Evolutionary conservation across 1,140 invertebrate species (phyloP).

Genomic region (Solen grandis): DNA sequence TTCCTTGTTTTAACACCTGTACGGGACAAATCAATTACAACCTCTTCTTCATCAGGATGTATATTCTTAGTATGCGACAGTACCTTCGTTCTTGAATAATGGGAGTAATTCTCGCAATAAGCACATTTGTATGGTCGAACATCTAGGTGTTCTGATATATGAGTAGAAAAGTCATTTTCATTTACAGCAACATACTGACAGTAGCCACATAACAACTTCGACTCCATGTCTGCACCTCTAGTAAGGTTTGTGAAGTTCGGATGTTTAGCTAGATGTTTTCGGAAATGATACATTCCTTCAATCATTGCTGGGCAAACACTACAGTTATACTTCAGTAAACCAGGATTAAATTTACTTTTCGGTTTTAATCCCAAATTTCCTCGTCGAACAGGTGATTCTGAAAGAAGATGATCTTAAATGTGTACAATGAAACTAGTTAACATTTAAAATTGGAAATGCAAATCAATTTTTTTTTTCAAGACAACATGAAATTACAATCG

Average conservation of each 20-base stretch:
- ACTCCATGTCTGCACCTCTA: background rate
- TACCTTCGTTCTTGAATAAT: background rate
- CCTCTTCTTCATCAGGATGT: conserved; percentile 8
- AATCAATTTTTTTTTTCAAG: background rate
- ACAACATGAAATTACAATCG: background rate
- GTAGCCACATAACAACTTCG: conserved; percentile 16
- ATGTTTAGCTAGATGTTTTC: conserved; percentile 5
- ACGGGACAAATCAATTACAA: conserved; percentile 8
- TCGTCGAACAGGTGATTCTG: background rate
- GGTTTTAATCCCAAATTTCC: conserved; percentile 8
- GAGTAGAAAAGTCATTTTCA: conserved; percentile 1
- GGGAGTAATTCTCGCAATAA: conserved; percentile 21
- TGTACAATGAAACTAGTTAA: background rate
- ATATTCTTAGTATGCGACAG: background rate
- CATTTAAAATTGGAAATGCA: background rate
- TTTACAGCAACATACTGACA: background rate
- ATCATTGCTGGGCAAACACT: background rate
- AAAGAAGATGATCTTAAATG: background rate
- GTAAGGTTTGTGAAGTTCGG: conserved; percentile 15
- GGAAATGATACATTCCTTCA: conserved; percentile 14
- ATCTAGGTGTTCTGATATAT: conserved; percentile 16
- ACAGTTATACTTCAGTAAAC: background rate
- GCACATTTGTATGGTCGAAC: conserved; percentile 1
- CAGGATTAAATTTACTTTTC: background rate
- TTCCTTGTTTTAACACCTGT: background rate